Evolutionary conservation across 2,888 invertebrate species (phyloP).

Genomic region (Conchocele bisecta): DNA sequence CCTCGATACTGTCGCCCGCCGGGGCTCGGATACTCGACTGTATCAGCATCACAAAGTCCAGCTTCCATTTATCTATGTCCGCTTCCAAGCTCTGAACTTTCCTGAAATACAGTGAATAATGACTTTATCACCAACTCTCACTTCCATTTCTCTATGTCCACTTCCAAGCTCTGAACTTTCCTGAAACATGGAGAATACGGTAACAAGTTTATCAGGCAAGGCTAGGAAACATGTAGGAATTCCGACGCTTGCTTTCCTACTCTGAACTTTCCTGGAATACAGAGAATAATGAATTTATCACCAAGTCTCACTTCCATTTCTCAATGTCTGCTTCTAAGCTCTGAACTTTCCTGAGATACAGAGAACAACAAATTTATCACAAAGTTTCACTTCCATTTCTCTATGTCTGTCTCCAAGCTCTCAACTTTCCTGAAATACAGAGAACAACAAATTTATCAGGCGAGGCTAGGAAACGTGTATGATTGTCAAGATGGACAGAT

Average conservation of each 20-base stretch:
- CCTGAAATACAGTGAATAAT: slow-evolving; percentile 63
- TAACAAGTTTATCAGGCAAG: too few species aligned
- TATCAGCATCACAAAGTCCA: slow-evolving; percentile 83
- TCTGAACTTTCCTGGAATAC: too few species aligned
- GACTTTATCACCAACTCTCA: too few species aligned
- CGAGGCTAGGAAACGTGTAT: too few species aligned
- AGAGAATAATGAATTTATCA: too few species aligned
- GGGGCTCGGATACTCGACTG: slow-evolving; percentile 84
- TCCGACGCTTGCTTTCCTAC: too few species aligned
- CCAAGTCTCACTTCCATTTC: slow-evolving; percentile 83
- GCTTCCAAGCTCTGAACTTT: slow-evolving; percentile 78
- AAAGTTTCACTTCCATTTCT: slow-evolving; percentile 83
- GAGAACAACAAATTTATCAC: background rate
- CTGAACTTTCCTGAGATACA: slow-evolving; percentile 75
- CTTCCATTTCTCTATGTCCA: slow-evolving; percentile 83
- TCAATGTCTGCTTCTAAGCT: slow-evolving; percentile 82
- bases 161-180: slow-evolving; percentile 77
- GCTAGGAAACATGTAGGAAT: too few species aligned
- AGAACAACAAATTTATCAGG: too few species aligned
- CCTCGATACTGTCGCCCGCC: slow-evolving; percentile 83
- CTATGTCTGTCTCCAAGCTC: slow-evolving; percentile 80
- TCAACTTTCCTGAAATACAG: slow-evolving; percentile 79
- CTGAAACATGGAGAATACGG: too few species aligned
- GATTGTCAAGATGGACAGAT: too few species aligned
- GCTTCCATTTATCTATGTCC: slow-evolving; percentile 83